Percentiles rank a stretch among this genome's conserved stretches.
Conservation (phyloP, 2,888 invertebrate species). For the Melieria omissa region DNA sequence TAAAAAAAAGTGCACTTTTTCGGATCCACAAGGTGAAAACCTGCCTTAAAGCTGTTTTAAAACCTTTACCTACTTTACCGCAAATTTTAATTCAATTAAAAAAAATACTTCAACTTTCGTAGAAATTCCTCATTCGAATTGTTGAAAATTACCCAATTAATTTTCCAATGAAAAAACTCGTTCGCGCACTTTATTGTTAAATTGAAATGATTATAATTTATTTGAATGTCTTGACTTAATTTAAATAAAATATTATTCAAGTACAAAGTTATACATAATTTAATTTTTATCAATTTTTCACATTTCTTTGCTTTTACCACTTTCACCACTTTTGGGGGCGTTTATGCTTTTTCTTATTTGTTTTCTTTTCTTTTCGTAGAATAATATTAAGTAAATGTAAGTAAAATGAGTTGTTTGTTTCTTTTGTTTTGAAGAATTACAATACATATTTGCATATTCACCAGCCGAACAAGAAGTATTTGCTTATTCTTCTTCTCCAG, state of each 20-base stretch:
- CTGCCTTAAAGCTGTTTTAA: too few relatives aligned
- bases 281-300: constrained; percentile 28
- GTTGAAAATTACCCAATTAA: too few relatives aligned
- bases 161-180: neutral
- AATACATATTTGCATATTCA: too few relatives aligned
- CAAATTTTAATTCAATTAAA: too few relatives aligned
- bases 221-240: constrained; percentile 64
- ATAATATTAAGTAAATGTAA: constrained; percentile 13
- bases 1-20: too few relatives aligned
- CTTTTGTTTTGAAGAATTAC: too few relatives aligned
- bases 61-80: too few relatives aligned
- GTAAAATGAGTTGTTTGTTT: constrained; percentile 5
- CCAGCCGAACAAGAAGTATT: too few relatives aligned
- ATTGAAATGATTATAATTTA: constrained; percentile 63
- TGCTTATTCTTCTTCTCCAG: too few relatives aligned
- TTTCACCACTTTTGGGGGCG: neutral
- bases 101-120: too few relatives aligned
- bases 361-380: neutral
- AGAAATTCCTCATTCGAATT: too few relatives aligned
- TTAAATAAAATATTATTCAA: constrained; percentile 66
- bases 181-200: constrained; percentile 23
- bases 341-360: constrained; percentile 8
- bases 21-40: too few relatives aligned
- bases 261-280: constrained; percentile 64
- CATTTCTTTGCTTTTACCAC: neutral